Evolutionary conservation across 2,113 vertebrate species (phyloP).

Genomic region (Odontophorus gujanensis): DNA sequence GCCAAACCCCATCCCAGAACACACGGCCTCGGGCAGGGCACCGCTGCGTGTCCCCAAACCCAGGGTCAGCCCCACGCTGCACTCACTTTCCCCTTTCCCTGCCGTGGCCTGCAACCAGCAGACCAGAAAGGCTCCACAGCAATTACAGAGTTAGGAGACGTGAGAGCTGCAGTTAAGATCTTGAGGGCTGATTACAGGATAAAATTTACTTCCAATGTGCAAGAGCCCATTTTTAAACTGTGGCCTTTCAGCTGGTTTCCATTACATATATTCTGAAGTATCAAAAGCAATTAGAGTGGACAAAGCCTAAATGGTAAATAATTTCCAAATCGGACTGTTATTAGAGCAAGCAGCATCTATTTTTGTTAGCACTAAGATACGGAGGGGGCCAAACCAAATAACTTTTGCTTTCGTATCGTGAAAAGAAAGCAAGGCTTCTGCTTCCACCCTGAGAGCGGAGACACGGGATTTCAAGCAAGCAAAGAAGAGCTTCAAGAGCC

Average conservation of each 20-base stretch:
- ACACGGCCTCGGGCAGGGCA: neutral
- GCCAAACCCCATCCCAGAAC: neutral
- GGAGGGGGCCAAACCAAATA: conserved; percentile 16
- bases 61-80: neutral
- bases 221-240: conserved; percentile 61
- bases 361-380: conserved; percentile 22
- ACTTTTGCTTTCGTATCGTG: neutral
- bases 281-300: conserved; percentile 63
- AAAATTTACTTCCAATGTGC: conserved; percentile 66
- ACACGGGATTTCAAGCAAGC: neutral
- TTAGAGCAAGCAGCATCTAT: conserved; percentile 35
- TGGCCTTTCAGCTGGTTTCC: conserved; percentile 54
- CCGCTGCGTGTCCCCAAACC: neutral
- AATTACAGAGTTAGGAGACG: conserved; percentile 59
- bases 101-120: conserved; percentile 33
- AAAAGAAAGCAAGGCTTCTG: neutral
- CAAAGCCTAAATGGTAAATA: conserved; percentile 55
- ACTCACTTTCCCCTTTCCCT: neutral
- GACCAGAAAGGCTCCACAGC: conserved; percentile 56
- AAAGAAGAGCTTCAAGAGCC: neutral
- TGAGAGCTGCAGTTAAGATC: conserved; percentile 68
- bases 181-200: conserved; percentile 49
- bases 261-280: conserved; percentile 50
- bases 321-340: conserved; percentile 63
- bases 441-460: neutral